Percentiles rank a stretch among this genome's conserved stretches.
phyloP scores from a whole-genome alignment of 2,888 invertebrate genomes.

The Limnephilus lunatus region DNA sequence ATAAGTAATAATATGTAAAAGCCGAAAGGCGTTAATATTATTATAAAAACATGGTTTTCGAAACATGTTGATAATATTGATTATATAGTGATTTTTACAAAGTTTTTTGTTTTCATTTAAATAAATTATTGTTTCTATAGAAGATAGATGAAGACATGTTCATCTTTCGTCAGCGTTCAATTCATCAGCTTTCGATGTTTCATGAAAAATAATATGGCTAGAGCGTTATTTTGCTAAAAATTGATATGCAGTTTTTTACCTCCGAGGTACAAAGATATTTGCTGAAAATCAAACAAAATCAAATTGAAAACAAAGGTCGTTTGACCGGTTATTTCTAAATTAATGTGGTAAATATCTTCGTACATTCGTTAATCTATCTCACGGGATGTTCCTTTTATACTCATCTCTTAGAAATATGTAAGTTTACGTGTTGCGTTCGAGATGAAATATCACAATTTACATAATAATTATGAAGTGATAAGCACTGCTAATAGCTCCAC shows the following conservation, averaged over 20 bases:
- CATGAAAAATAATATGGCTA: too few relatives aligned
- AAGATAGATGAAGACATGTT: too few relatives aligned
- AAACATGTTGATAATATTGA: too few relatives aligned
- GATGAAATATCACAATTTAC: background rate
- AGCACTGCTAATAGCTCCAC: background rate
- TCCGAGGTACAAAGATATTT: background rate
- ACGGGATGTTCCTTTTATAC: background rate
- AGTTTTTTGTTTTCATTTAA: too few relatives aligned
- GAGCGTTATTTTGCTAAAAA: background rate
- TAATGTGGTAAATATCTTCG: too few relatives aligned
- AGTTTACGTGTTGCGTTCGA: background rate
- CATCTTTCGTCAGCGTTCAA: too few relatives aligned
- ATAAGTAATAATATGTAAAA: too few relatives aligned
- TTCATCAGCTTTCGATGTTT: too few relatives aligned
- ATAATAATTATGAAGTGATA: background rate
- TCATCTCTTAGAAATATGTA: background rate
- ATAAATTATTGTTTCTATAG: too few relatives aligned
- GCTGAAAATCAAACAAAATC: background rate
- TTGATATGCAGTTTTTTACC: background rate
- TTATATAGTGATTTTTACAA: too few relatives aligned
- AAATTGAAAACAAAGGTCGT: background rate
- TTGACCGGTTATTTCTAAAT: background rate
- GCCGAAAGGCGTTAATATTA: too few relatives aligned
- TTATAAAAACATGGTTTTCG: too few relatives aligned
- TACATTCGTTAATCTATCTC: background rate